Base-by-base conservation (phyloP, 2,113 vertebrate species). In the Falco punctatus region DNA sequence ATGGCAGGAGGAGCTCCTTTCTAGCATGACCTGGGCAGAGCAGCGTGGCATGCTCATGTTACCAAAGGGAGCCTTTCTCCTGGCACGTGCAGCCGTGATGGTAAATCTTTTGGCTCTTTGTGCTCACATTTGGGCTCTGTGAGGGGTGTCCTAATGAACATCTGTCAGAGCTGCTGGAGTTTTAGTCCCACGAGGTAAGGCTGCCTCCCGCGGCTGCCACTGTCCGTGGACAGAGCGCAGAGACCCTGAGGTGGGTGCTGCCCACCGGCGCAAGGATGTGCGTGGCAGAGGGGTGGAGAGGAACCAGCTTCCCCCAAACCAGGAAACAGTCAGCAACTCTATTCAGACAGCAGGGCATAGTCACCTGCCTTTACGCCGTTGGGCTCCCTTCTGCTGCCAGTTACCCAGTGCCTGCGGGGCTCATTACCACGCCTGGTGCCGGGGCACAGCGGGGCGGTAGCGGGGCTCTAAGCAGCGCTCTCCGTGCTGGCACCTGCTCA, bases 41-140 rank as follows among this genome's bases (percentile, higher is more conserved):
- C 51, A 64, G 33, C 35, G 66, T 11, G 5, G 6, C 32, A 51
- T 0, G 0, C 13, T 77, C 28, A 5, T 21, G 4, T 67, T 80
- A 49, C 66, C 40, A 71, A 71, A 88, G 21, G 11, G 13, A 70
- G 40, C 21, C 67, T 81, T 88, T 78, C 27, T 88, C 27, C 49
- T 58, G 30, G 20, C 10, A 13, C 6, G 16, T 65, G 44, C 58
- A 65, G 16, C 55, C 0, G 0, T 4, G 33, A 65, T 12, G 19
- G 40, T 48, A 73, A 80, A 33, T 46, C 59, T 86, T 94, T 67
- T 4, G 1, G 42, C 17, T 59, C 35, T 40, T 59, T 75, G 14
- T 22, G 22, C 35, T 77, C 54, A 10, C 11, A 0, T 84, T 70
- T 90, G 69, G 30, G 27, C 44, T 88, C 65, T 55, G 55, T 88